phyloP scores from a whole-genome alignment of 2,888 invertebrate species.

The Coecobrya sp. region DNA sequence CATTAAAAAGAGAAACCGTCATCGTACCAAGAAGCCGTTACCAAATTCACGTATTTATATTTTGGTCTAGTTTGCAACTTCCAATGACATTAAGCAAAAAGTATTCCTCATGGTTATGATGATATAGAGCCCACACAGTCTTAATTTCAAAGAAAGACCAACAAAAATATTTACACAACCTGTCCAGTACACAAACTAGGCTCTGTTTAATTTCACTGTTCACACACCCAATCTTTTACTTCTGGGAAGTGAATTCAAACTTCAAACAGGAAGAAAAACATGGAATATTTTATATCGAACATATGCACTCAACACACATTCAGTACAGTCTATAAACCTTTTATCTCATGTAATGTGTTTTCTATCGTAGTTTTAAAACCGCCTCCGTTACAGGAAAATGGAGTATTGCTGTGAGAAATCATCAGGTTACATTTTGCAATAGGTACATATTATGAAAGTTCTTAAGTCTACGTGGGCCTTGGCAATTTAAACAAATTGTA shows the following conservation, averaged over 20 bases:
- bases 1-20: no score
- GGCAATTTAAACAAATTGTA: no score
- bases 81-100: no score
- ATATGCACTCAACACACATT: no score
- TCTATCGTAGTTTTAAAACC: background rate
- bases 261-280: conserved; percentile 39
- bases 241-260: background rate
- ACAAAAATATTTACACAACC: background rate
- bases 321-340: background rate
- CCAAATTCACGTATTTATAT: no score
- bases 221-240: background rate
- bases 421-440: background rate
- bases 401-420: background rate
- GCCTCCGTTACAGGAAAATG: background rate
- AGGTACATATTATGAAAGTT: background rate
- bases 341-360: no score
- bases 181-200: background rate
- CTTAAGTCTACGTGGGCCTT: no score
- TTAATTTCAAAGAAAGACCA: background rate
- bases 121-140: background rate
- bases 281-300: background rate
- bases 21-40: no score
- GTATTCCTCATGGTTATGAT: no score
- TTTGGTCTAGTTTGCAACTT: no score
- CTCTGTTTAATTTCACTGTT: background rate